Percentiles rank a stretch among this genome's conserved stretches.
These are phyloP conservation scores for Phasianus colchicus DNA, from an alignment of 2,113 vertebrate species.

Conservation along the genomic window DNA sequence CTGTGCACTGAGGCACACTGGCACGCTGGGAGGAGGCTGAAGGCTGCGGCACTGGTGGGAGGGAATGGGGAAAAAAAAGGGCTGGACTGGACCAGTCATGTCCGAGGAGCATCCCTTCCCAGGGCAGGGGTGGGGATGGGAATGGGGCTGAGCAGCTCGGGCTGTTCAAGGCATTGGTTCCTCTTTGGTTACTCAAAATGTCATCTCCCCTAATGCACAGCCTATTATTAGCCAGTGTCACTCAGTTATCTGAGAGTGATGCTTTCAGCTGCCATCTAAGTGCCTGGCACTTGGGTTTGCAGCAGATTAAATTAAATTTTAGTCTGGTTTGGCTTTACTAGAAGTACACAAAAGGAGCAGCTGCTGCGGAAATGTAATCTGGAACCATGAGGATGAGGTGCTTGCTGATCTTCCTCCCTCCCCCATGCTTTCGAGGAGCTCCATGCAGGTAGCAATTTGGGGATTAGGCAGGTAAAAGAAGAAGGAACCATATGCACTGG, in stretches of 20 bases:
- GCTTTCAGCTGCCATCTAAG: constrained; percentile 90
- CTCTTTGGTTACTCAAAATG: constrained; percentile 88
- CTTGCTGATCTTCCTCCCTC: not conserved
- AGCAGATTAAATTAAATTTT: constrained; percentile 95
- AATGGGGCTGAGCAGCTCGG: constrained; percentile 57
- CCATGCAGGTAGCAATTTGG: not conserved
- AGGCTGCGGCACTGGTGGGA: not conserved
- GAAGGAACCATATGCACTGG: not conserved
- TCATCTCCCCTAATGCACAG: constrained; percentile 62
- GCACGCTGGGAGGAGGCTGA: not conserved
- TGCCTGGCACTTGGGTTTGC: constrained; percentile 89
- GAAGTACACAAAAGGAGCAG: constrained; percentile 89
- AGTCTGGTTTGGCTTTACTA: constrained; percentile 86
- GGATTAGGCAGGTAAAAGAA: not conserved
- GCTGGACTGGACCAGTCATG: not conserved
- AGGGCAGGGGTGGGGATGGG: not conserved
- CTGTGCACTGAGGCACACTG: constrained; percentile 75
- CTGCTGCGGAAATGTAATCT: constrained; percentile 89
- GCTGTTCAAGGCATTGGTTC: constrained; percentile 76
- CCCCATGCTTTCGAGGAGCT: not conserved
- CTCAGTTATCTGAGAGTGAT: constrained; percentile 87
- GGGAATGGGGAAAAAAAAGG: not conserved
- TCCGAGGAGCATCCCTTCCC: not conserved
- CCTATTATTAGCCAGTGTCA: constrained; percentile 92
- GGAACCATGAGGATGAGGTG: constrained; percentile 66